These are phyloP conservation scores for Macrostomum lignano DNA, from an alignment of 1,140 invertebrate genomes.

Conservation along the genomic window DNA sequence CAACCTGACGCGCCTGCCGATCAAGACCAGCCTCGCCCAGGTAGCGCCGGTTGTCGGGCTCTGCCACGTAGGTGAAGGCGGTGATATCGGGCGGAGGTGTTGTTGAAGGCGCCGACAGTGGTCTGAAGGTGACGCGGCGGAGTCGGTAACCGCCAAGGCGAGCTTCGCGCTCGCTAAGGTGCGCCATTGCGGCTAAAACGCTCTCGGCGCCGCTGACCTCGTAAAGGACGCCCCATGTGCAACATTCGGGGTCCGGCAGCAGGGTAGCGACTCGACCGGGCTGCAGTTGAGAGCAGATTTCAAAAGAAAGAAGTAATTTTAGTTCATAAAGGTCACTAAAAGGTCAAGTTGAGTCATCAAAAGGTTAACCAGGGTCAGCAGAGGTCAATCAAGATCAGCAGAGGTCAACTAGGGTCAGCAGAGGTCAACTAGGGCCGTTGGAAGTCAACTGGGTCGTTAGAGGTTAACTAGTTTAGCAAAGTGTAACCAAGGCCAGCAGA, in stretches of 20 bases:
- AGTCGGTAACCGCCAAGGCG: constrained; percentile 19
- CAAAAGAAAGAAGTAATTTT: not conserved
- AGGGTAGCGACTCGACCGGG: constrained; percentile 65
- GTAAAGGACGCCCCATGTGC: constrained; percentile 67
- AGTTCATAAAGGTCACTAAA: not conserved
- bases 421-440: not conserved
- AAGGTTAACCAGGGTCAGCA: not conserved
- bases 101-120: constrained; percentile 17
- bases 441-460: not conserved
- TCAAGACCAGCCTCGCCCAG: constrained; percentile 29
- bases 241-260: constrained; percentile 35
- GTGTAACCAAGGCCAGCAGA: not conserved
- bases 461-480: not conserved
- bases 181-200: constrained; percentile 39
- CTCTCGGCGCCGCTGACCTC: constrained; percentile 40
- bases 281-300: constrained; percentile 30
- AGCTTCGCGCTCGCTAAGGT: constrained; percentile 62
- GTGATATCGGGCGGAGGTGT: constrained; percentile 6
- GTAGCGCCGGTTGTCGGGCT: constrained; percentile 42
- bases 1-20: constrained; percentile 42
- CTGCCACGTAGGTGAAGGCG: constrained; percentile 47
- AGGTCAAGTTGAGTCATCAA: not conserved
- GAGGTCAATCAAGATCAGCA: not conserved
- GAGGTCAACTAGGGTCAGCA: not conserved
- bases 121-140: constrained; percentile 9